phyloP scores from a whole-genome alignment of 2,113 vertebrate species.

The Eulemur macaco region DNA sequence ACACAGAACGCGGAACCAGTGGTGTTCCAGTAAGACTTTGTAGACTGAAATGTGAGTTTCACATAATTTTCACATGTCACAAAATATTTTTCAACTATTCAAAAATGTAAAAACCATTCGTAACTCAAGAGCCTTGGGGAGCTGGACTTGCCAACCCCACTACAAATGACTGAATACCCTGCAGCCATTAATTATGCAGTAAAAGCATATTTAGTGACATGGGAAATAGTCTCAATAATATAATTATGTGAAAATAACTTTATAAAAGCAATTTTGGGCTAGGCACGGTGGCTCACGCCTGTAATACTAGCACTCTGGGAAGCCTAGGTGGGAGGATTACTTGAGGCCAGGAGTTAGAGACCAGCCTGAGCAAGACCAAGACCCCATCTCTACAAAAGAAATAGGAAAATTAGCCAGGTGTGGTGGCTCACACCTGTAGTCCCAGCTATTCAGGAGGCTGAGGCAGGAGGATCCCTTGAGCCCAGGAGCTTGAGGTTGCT shows the following conservation, averaged over 20 bases:
- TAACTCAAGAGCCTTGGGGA: not conserved
- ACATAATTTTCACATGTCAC: not conserved
- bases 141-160: not conserved
- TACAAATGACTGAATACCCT: accelerated
- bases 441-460: too few relatives aligned
- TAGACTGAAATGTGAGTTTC: not conserved
- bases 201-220: not conserved
- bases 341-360: too few relatives aligned
- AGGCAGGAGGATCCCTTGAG: too few relatives aligned
- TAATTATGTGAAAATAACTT: not conserved
- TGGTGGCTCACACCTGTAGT: too few relatives aligned
- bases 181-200: not conserved
- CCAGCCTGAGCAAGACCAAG: too few relatives aligned
- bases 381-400: too few relatives aligned
- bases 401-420: too few relatives aligned
- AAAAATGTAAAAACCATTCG: not conserved
- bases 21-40: not conserved
- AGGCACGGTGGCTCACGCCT: too few relatives aligned
- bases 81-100: not conserved
- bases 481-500: too few relatives aligned
- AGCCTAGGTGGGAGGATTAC: too few relatives aligned
- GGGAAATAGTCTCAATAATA: not conserved
- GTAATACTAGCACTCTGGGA: too few relatives aligned
- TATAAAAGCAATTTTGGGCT: not conserved
- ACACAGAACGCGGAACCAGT: accelerated